Evolutionary conservation across 2,113 vertebrate species (phyloP), one percentile per base, ranked within the genome.

Genomic region (Cacatua alba): DNA sequence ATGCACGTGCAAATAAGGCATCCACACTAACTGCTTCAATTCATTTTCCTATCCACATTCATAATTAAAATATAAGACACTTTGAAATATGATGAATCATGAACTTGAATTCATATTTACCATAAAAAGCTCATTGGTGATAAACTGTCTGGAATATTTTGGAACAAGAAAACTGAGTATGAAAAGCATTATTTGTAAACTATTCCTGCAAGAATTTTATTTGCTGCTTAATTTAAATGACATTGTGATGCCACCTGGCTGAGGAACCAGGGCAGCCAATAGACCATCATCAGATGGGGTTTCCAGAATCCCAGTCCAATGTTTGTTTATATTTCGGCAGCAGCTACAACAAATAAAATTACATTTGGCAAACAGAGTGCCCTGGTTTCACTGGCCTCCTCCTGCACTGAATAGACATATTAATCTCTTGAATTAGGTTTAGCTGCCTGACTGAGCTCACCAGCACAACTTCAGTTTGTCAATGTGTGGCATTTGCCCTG

Each of bases 171-270:
- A 84, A 62, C 7, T 48, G 21, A 80, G 11, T 67, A 62, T 9
- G 5, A 86, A 95, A 88, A 79, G 57, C 14, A 79, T 0, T 82
- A 64, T 69, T 76, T 78, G 26, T 57, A 76, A 88, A 78, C 78
- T 48, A 85, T 26, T 74, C 29, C 59, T 28, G 13, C 14, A 83
- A 80, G 21, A 82, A 43, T 49, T 84, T 60, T 82, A 55, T 64
- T 65, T 94, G 77, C 52, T 79, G 41, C 13, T 71, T 76, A 63
- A 82, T 96, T 90, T 82, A 81, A 91, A 64, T 19, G 39, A 69
- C 41, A 51, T 6, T 65, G 81, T 67, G 53, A 86, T 46, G 59
- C 39, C 46, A 67, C 33, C 46, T 79, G 70, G 63, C 19, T 64
- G 31, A 60, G 64, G n/a, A 86, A 90, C 52, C 55, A 76, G 67